Percentiles rank a stretch among this genome's conserved stretches.
Conservation (phyloP, 2,888 invertebrate genomes). For the Mythimna ferrago region DNA sequence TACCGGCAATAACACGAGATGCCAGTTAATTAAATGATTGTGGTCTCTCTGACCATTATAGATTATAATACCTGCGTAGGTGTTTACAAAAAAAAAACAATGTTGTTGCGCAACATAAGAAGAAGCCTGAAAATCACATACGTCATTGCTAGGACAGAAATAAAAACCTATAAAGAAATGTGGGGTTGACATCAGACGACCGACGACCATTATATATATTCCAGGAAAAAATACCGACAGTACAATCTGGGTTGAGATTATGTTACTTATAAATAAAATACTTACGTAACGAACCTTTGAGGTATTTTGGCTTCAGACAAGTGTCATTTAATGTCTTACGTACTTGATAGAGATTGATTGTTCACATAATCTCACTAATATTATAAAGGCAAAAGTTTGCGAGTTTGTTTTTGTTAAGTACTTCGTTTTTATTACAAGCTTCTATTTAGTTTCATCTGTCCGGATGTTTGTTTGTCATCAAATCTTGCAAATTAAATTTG, state of each 20-base stretch:
- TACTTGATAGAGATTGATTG: slow-evolving; percentile 36
- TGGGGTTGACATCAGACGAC: slow-evolving; percentile 36
- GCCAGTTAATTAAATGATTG: not conserved
- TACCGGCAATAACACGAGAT: not conserved
- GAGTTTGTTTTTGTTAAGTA: too few relatives aligned
- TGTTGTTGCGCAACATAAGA: slow-evolving; percentile 18
- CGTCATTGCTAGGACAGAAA: slow-evolving; percentile 47
- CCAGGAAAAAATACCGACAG: slow-evolving; percentile 13
- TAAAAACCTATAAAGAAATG: slow-evolving; percentile 48
- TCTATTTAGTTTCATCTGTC: too few relatives aligned
- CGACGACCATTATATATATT: slow-evolving; percentile 29
- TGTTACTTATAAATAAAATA: slow-evolving; percentile 16
- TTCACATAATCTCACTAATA: not conserved
- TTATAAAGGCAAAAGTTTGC: too few relatives aligned
- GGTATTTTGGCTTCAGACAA: slow-evolving; percentile 17
- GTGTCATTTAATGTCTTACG: not conserved
- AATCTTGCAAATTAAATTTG: too few relatives aligned
- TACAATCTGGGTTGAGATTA: slow-evolving; percentile 9
- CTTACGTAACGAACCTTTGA: slow-evolving; percentile 18
- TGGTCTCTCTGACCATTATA: slow-evolving; percentile 1
- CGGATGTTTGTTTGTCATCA: too few relatives aligned
- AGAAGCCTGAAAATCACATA: slow-evolving; percentile 21
- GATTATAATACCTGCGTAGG: not conserved
- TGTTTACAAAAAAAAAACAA: slow-evolving; percentile 2
- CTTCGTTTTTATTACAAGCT: too few relatives aligned